phyloP scores from a whole-genome alignment of 2,113 vertebrate species.

The Corythaeola cristata region DNA sequence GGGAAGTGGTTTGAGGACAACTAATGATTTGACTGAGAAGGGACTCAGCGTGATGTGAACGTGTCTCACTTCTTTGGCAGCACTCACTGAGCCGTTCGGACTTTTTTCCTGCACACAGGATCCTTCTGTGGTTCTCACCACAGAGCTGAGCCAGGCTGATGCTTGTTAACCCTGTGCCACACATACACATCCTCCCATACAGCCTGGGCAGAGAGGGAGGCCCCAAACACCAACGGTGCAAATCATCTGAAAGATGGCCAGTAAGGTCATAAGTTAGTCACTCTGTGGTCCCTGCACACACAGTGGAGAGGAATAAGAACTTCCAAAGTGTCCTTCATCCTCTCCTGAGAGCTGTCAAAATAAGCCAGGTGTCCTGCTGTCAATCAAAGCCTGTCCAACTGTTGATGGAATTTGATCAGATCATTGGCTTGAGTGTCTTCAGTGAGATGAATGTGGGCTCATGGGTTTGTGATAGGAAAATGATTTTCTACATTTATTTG shows the following conservation, averaged over 20 bases:
- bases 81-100: fast-evolving
- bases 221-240: fast-evolving
- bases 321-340: background rate
- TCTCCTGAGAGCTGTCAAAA: background rate
- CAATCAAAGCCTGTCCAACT: fast-evolving
- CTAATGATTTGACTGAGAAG: background rate
- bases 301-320: background rate
- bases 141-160: background rate
- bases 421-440: background rate
- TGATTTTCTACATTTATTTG: background rate
- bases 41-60: fast-evolving
- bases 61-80: fast-evolving
- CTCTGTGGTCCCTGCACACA: background rate
- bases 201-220: background rate
- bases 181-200: background rate
- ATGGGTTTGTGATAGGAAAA: too few species aligned
- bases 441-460: background rate
- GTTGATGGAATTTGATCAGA: background rate
- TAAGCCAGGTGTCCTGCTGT: background rate
- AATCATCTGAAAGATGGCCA: background rate
- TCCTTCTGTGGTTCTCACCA: background rate
- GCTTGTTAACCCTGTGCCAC: background rate
- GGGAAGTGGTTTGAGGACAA: background rate
- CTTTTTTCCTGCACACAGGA: fast-evolving
- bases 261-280: background rate